Percentiles rank a stretch among this genome's conserved stretches.
Conservation (phyloP, 92 coral and sea anemone genomes). For the Bergia sp. region DNA sequence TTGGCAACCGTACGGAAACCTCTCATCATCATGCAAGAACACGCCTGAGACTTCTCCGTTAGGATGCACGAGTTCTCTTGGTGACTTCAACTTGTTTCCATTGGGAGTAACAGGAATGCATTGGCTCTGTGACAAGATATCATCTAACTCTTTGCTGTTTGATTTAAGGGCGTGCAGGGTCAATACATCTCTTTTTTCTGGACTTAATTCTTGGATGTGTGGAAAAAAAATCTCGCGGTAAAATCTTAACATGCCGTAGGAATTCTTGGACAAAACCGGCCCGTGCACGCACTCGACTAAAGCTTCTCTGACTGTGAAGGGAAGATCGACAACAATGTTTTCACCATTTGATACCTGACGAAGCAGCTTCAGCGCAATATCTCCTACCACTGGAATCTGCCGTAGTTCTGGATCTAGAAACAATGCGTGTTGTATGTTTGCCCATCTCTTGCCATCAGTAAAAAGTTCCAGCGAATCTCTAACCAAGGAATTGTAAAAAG, state of each 20-base stretch:
- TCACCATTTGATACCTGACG: neutral
- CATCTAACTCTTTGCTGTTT: slow-evolving; percentile 31
- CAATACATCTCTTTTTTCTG: slow-evolving; percentile 48
- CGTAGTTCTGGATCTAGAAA: slow-evolving; percentile 67
- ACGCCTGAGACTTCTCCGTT: slow-evolving; percentile 54
- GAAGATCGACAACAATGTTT: slow-evolving; percentile 60
- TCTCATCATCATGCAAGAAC: slow-evolving; percentile 66
- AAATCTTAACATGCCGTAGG: slow-evolving; percentile 60
- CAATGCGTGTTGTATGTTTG: slow-evolving; percentile 45
- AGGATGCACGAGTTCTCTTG: slow-evolving; percentile 63
- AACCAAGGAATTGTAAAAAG: slow-evolving; percentile 52
- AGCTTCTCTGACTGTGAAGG: slow-evolving; percentile 56
- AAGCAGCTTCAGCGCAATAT: slow-evolving; percentile 49
- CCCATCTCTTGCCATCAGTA: slow-evolving; percentile 73
- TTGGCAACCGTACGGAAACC: slow-evolving; percentile 64
- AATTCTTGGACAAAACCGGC: slow-evolving; percentile 14
- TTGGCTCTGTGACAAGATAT: slow-evolving; percentile 26
- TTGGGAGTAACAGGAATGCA: slow-evolving; percentile 74
- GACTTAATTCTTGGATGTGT: slow-evolving; percentile 35
- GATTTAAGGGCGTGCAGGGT: slow-evolving; percentile 57
- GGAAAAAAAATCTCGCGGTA: slow-evolving; percentile 73
- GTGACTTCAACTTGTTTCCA: slow-evolving; percentile 58
- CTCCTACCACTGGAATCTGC: slow-evolving; percentile 52
- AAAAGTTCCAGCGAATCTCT: slow-evolving; percentile 46
- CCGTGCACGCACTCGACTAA: slow-evolving; percentile 47